Percentiles rank a stretch among this genome's conserved stretches.
Conservation (phyloP, 2,888 invertebrate species). For the Leucophora obtusa region DNA sequence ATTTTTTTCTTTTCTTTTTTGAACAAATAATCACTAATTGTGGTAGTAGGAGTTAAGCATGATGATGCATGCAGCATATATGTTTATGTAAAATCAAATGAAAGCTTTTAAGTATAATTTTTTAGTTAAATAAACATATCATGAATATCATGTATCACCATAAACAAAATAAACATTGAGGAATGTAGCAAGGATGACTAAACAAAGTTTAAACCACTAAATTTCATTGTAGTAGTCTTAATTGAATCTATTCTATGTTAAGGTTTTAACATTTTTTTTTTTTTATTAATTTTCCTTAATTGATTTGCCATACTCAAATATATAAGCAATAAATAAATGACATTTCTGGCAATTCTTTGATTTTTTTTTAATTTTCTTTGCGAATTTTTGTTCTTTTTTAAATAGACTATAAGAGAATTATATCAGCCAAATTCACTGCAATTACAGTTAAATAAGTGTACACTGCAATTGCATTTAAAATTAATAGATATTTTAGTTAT, state of each 20-base stretch:
- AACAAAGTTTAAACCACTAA: not conserved
- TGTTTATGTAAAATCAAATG: slow-evolving; percentile 14
- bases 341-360: no score
- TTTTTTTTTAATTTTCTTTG: no score
- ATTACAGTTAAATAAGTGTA: no score
- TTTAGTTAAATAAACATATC: slow-evolving; percentile 54
- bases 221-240: slow-evolving; percentile 21
- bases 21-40: slow-evolving; percentile 64
- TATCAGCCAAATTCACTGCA: no score
- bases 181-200: not conserved
- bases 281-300: no score
- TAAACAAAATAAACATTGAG: not conserved
- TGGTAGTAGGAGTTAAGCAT: slow-evolving; percentile 56
- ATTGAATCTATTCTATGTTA: slow-evolving; percentile 35
- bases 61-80: slow-evolving; percentile 5
- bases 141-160: not conserved
- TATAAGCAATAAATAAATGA: no score
- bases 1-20: not conserved
- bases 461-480: no score
- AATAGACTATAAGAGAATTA: no score
- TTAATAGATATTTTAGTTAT: no score
- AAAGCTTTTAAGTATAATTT: slow-evolving; percentile 51
- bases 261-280: no score
- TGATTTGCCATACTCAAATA: no score
- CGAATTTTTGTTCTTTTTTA: no score